Base-by-base conservation (phyloP, 2,797 vertebrate genomes). In the Sebastes kiyomatsui region DNA sequence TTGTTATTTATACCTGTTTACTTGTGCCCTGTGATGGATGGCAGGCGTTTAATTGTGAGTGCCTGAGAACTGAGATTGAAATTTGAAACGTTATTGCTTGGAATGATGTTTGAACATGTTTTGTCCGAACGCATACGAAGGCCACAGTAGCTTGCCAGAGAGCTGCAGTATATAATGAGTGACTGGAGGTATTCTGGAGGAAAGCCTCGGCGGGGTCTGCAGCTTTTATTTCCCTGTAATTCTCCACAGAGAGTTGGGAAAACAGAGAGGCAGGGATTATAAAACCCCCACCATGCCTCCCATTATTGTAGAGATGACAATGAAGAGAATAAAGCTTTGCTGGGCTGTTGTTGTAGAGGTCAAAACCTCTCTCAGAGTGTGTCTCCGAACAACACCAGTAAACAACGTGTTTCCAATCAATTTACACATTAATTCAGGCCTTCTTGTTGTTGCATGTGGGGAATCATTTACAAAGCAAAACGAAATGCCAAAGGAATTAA, bases 221-320 rank as follows among this genome's bases (percentile, higher is more conserved):
- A 20, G 83, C 80, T 90, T 93, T 90, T 81, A 89, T 88, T 88
- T 85, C 67, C 75, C 81, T 20, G 22, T 81, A 77, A 84, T 87
- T 79, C 85, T 88, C 87, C 49, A 2, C 77, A 33, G 93, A 85
- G 85, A 77, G 73, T 82, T 70, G 33, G 72, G 27, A 28, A 88
- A 89, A 87, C 65, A 27, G 81, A 83, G 84, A 87, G 80, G 52
- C 52, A 23, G 56, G 86, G 90, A 93, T 93, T 91, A 88, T 89
- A 84, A 82, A 80, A 67, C 83, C 81, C 30, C 64, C 68, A 22
- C 55, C 78, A 20, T 16, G 13, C 54, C 27, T 56, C 75, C 38
- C 73, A 27, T 89, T 86, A 87, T 90, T 90, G 86, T 72, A 61
- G 74, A 58, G 79, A 77, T 79, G 88, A 93, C 88, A 87, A 85